Percentiles rank a stretch among this genome's conserved stretches.
Evolutionary conservation across 2,888 invertebrate species (phyloP).

Genomic region (Empis stercorea): DNA sequence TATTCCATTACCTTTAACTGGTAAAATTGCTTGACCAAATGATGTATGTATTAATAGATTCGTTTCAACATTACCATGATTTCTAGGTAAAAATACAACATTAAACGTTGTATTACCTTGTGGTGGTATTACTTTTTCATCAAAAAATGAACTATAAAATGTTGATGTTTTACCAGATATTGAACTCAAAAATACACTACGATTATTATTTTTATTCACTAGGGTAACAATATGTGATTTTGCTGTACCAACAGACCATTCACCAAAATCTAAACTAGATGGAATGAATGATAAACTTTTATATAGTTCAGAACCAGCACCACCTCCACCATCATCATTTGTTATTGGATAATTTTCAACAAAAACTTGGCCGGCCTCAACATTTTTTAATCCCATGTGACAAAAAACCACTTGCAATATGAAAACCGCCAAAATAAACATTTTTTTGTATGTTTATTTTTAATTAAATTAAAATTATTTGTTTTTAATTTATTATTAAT

Average conservation of each 20-base stretch:
- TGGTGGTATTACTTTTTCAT: slow-evolving; percentile 87
- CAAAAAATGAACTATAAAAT: slow-evolving; percentile 96
- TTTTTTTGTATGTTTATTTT: not conserved
- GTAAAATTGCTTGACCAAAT: slow-evolving; percentile 78
- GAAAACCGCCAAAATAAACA: slow-evolving; percentile 1
- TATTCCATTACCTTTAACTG: slow-evolving; percentile 71
- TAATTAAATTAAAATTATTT: not conserved
- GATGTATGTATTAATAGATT: slow-evolving; percentile 89
- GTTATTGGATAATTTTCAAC: not conserved
- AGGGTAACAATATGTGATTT: slow-evolving; percentile 75
- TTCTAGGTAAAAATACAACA: slow-evolving; percentile 88
- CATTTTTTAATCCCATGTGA: not conserved
- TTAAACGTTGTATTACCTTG: slow-evolving; percentile 88
- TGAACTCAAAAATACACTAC: slow-evolving; percentile 81
- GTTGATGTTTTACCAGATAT: slow-evolving; percentile 89
- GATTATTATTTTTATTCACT: slow-evolving; percentile 74
- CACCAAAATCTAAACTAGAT: slow-evolving; percentile 41
- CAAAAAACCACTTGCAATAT: slow-evolving; percentile 11
- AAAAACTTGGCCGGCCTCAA: slow-evolving; percentile 4
- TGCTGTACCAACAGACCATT: slow-evolving; percentile 71
- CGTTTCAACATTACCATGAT: slow-evolving; percentile 76
- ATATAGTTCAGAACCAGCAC: slow-evolving; percentile 19
- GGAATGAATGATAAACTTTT: slow-evolving; percentile 37
- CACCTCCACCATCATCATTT: not conserved
- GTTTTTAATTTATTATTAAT: not conserved